Base-by-base conservation (phyloP, 2,797 vertebrate species). In the Microcaecilia unicolor region DNA sequence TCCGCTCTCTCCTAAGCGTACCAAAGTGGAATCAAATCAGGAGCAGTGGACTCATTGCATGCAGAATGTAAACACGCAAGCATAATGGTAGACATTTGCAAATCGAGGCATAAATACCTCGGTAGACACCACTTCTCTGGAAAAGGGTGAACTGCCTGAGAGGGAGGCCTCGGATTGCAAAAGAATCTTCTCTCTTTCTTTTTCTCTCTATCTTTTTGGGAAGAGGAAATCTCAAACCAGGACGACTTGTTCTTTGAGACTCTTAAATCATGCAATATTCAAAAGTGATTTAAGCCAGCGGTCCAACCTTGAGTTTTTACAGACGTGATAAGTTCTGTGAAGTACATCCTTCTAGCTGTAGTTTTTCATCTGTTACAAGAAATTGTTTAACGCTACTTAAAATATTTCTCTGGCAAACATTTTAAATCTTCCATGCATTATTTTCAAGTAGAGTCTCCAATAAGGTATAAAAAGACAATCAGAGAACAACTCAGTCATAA, bases 301-400 rank as follows among this genome's bases (percentile, higher is more conserved):
- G 64, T 64, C 61, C 61, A 57, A 58, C 59, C n/a, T n/a, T n/a
- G n/a, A 11, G 10, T 44, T 59, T 59, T 67, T 67, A 67, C 62
- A 64, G 33, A 64, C 64, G 62, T 44, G 52, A 44, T 48, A 52
- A 58, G 55, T 27, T 21, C 13, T 5, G 28, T 29, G 26, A 30
- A 1, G 7, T 20, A 31, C 15, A 22, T 46, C 37, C 3, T 33
- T 37, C 7, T 4, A 47, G 6, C 25, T 14, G 34, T 12, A 31
- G 20, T 24, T 1, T 24, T 23, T 0, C 0, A n/a, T n/a, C n/a
- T n/a, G n/a, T n/a, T n/a, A n/a, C n/a, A n/a, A n/a, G n/a, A n/a
- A n/a, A n/a, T n/a, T n/a, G n/a, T n/a, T n/a, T n/a, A n/a, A n/a
- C n/a, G n/a, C n/a, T n/a, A n/a, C n/a, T n/a, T n/a, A n/a, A n/a